Conservation (phyloP, 2,888 invertebrate genomes). For the Xestia xanthographa region DNA sequence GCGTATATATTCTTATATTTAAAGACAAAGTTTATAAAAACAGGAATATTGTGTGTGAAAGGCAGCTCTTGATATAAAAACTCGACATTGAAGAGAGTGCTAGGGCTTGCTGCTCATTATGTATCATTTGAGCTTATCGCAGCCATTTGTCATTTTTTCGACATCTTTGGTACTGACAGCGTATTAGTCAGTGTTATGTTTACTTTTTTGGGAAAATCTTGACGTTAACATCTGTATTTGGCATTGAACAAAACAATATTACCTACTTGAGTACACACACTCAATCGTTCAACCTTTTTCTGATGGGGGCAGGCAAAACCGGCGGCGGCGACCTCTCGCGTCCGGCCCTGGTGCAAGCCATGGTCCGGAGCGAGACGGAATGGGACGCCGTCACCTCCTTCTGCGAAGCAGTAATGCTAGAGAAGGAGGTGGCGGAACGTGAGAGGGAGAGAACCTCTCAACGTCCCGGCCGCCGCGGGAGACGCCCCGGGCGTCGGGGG, state of each 20-base stretch:
- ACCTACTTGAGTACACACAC: background rate
- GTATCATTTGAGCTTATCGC: conserved; percentile 35
- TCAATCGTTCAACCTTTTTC: background rate
- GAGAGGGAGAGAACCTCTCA: too few species aligned
- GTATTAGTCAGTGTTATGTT: conserved; percentile 13
- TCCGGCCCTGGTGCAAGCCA: too few species aligned
- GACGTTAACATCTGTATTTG: background rate
- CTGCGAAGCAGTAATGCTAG: too few species aligned
- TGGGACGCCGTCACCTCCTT: too few species aligned
- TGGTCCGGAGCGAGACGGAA: too few species aligned
- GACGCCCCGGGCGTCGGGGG: too few species aligned
- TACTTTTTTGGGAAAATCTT: conserved; percentile 15
- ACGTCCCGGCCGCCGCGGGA: too few species aligned
- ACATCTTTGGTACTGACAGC: conserved; percentile 45
- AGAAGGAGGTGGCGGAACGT: too few species aligned
- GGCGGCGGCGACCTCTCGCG: too few species aligned
- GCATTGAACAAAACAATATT: background rate
- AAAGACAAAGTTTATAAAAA: background rate
- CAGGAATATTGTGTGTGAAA: background rate
- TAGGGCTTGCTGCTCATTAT: conserved; percentile 34
- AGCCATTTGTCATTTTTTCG: conserved; percentile 54
- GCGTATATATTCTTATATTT: background rate
- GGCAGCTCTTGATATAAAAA: conserved; percentile 39
- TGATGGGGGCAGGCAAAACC: background rate
- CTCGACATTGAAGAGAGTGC: conserved; percentile 9